Evolutionary conservation across 1,140 invertebrate genomes (phyloP).

Genomic region (Arion vulgaris): DNA sequence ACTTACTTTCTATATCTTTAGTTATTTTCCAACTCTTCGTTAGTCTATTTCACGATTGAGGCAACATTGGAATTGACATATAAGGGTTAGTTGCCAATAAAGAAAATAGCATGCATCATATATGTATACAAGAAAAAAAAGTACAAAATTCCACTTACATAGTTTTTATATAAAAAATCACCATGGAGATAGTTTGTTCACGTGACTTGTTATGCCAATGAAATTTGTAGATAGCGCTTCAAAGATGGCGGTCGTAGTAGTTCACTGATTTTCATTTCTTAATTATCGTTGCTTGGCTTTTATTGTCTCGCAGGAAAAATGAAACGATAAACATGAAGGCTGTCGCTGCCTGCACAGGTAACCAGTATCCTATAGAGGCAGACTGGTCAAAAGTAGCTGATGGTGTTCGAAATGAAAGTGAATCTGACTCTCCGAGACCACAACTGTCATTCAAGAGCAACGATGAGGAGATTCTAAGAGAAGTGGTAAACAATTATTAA

Average conservation of each 20-base stretch:
- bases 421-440: slow-evolving; percentile 31
- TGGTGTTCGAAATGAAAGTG: neutral
- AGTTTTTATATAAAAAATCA: neutral
- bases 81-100: too few species aligned
- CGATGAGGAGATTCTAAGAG: slow-evolving; percentile 46
- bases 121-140: too few species aligned
- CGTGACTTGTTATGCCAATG: slow-evolving; percentile 13
- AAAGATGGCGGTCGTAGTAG: neutral
- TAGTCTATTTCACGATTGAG: too few species aligned
- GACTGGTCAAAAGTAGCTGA: neutral
- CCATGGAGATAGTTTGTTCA: neutral
- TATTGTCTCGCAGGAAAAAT: neutral
- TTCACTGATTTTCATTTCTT: neutral
- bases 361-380: neutral
- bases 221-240: neutral
- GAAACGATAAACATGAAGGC: neutral
- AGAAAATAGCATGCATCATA: too few species aligned
- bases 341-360: too few species aligned
- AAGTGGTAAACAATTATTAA: slow-evolving; percentile 38
- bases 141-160: too few species aligned
- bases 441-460: slow-evolving; percentile 46
- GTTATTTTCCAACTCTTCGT: too few species aligned
- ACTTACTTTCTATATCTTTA: too few species aligned
- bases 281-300: neutral
- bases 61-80: too few species aligned